Base-by-base conservation (phyloP, 2,797 vertebrate genomes). In the Eupleurogrammus muticus region DNA sequence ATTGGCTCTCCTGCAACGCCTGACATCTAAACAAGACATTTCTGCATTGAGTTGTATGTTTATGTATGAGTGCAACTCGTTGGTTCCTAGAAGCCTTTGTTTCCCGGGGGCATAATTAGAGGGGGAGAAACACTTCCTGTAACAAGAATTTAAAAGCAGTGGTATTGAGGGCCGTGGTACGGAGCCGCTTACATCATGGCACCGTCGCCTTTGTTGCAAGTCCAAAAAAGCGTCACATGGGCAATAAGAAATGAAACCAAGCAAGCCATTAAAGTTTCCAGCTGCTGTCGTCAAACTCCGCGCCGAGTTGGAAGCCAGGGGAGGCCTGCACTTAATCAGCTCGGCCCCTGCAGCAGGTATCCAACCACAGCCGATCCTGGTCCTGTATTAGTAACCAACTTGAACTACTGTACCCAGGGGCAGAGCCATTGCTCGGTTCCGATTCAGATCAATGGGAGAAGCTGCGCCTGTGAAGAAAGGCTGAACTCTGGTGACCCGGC, bases 401-500 rank as follows among this genome's bases (percentile, higher is more conserved):
- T 28, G 2, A 70, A 80, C 77, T 75, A 78, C 75, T 57, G 66
- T 73, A 80, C 87, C 84, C 71, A 24, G 46, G 76, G 87, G 81
- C 72, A 79, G 55, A 75, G 62, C 67, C 67, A 54, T 60, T 76
- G 66, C 32, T 76, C 68, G 76, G 78, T 86, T 87, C 75, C 11
- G 70, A 85, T 89, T 85, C 76, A 77, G 74, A 88, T 86, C 85
- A 90, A 85, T 90, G 82, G 80, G 66, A 67, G 59, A n/a, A 79
- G 79, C 78, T 68, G 81, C 78, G 83, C 72, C 75, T 85, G 71
- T 77, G 87, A 91, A 87, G 82, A 85, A 81, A 75, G 69, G 16
- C 79, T 91, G 90, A 93, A 89, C 91, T 88, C 53, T 53, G 52
- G 13, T 57, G 86, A 92, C 89, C 91, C 24, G 69, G 71, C 76